Evolutionary conservation across 92 coral and sea anemone species (phyloP).

Genomic region (Plumapathes pennacea): DNA sequence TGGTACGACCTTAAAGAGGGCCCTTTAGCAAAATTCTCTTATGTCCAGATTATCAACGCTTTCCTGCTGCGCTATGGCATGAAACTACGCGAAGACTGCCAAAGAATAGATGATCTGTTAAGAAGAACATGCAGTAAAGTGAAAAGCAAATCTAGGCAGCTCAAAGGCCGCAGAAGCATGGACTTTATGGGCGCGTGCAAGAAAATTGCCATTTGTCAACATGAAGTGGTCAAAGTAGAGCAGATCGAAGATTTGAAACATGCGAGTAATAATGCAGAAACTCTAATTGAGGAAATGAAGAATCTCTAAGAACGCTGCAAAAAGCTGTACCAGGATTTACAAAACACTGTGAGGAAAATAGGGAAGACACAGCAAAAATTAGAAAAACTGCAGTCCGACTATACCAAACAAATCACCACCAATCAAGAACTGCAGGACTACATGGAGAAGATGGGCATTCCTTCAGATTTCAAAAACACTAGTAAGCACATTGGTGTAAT

Average conservation of each 20-base stretch:
- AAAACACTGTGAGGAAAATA: conserved; percentile 4
- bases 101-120: not conserved
- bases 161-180: not conserved
- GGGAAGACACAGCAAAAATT: conserved; percentile 17
- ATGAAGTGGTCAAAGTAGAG: not conserved
- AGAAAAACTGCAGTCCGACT: conserved; percentile 2
- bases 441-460: conserved; percentile 13
- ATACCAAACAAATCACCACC: conserved; percentile 1
- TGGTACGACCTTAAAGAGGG: conserved; percentile 32
- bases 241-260: not conserved
- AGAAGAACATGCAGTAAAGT: not conserved
- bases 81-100: not conserved
- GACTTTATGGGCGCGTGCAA: too few relatives aligned
- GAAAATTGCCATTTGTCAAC: too few relatives aligned
- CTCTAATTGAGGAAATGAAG: not conserved
- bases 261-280: not conserved
- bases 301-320: conserved; percentile 4
- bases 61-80: too few relatives aligned
- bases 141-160: not conserved
- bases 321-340: conserved; percentile 22
- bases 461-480: conserved; percentile 3
- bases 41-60: too few relatives aligned
- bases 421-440: conserved; percentile 13
- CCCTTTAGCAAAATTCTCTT: too few relatives aligned
- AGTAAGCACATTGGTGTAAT: conserved; percentile 16